Evolutionary conservation across 2,113 vertebrate genomes (phyloP).

Genomic region (Oceanites oceanicus): DNA sequence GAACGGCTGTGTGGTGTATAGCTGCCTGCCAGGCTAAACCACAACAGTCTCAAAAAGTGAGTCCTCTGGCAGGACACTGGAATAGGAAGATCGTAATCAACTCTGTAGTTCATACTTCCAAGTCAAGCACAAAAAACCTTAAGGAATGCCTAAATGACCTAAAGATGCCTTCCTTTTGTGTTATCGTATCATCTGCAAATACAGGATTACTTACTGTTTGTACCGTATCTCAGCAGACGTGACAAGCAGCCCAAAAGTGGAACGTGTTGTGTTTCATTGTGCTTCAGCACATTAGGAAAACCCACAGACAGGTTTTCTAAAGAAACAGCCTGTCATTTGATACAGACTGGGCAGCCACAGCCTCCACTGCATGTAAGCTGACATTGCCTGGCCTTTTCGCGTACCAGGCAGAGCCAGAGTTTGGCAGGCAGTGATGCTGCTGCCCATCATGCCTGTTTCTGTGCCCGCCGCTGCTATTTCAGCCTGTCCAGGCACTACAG

Average conservation of each 20-base stretch:
- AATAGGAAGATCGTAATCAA: neutral
- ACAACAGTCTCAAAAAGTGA: neutral
- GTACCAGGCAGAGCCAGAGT: neutral
- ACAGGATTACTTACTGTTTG: neutral
- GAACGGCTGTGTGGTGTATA: too few relatives aligned
- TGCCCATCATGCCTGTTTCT: neutral
- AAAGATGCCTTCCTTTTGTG: neutral
- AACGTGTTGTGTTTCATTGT: neutral
- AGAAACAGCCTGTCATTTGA: neutral
- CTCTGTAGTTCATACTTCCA: neutral
- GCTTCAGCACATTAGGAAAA: neutral
- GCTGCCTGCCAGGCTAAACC: too few relatives aligned
- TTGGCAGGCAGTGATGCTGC: neutral
- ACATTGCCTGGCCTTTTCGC: neutral
- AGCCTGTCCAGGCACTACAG: neutral
- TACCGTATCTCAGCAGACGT: neutral
- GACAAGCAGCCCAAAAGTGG: neutral
- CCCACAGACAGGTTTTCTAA: neutral
- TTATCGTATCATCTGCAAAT: neutral
- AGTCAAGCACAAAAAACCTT: neutral
- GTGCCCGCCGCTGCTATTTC: neutral
- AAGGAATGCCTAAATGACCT: neutral
- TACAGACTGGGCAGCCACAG: neutral
- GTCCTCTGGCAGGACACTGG: neutral
- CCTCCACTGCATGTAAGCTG: neutral